Conservation (phyloP, 1,140 invertebrate species). For the Colletes gigas region DNA sequence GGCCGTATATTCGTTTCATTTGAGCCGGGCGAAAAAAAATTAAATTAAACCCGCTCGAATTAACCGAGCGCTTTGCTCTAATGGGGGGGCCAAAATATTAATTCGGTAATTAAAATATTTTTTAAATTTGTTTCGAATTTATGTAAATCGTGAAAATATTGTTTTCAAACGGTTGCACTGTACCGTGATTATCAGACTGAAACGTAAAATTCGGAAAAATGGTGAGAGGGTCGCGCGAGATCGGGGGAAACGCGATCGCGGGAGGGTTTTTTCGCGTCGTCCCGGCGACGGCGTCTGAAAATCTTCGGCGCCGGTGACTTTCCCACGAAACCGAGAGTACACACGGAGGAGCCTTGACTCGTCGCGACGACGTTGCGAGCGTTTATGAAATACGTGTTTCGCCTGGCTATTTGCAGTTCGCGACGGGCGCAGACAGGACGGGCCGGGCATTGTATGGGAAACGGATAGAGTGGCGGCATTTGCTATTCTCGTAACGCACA, state of each 20-base stretch:
- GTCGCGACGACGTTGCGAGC: conserved; percentile 53
- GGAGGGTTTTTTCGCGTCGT: no score
- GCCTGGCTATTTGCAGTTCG: conserved; percentile 68
- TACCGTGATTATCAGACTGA: no score
- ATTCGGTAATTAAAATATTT: no score
- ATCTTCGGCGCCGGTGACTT: not conserved
- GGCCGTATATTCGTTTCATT: not conserved
- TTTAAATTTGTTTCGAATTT: no score
- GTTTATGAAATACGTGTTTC: conserved; percentile 75
- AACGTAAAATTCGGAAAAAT: no score
- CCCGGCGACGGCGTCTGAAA: not conserved
- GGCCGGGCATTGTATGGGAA: conserved; percentile 70
- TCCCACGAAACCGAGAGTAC: conserved; percentile 31
- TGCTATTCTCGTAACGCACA: conserved; percentile 77
- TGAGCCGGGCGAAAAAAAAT: no score
- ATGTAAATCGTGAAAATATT: no score
- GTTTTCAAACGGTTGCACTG: no score
- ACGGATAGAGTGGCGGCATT: conserved; percentile 77
- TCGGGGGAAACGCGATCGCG: no score
- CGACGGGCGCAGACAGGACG: conserved; percentile 40
- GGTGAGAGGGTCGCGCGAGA: no score
- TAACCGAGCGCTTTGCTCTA: not conserved
- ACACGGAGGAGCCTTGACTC: conserved; percentile 15
- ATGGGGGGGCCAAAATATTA: no score
- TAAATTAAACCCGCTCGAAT: not conserved